Evolutionary conservation across 92 coral and sea anemone genomes (phyloP).

Genomic region (Porites cylindrica): DNA sequence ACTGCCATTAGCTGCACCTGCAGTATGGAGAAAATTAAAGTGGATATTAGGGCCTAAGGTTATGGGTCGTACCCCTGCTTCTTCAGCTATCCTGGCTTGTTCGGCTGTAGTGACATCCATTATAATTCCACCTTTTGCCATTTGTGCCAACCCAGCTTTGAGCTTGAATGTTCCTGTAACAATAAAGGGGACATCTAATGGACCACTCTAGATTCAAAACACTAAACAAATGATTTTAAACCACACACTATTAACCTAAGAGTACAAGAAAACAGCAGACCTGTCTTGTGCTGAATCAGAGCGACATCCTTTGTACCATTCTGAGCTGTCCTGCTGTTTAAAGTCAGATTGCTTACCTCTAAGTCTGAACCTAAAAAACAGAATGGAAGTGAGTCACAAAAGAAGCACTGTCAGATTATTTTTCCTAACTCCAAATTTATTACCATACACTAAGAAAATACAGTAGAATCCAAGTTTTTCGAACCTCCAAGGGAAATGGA

Average conservation of each 20-base stretch:
- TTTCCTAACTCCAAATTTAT: too few relatives aligned
- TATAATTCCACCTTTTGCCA: constrained; percentile 98
- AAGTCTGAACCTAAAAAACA: constrained; percentile 15
- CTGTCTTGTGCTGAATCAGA: constrained; percentile 71
- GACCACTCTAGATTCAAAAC: background rate
- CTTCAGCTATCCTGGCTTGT: constrained; percentile 92
- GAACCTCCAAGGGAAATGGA: too few relatives aligned
- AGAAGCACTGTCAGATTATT: background rate
- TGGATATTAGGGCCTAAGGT: background rate
- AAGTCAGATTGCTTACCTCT: constrained; percentile 85
- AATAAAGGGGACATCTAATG: background rate
- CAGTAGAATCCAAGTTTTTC: too few relatives aligned
- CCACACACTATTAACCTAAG: too few relatives aligned
- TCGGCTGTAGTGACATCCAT: constrained; percentile 98
- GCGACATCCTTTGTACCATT: constrained; percentile 45
- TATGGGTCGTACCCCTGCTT: constrained; percentile 86
- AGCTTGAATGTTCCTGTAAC: constrained; percentile 94
- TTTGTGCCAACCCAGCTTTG: constrained; percentile 96
- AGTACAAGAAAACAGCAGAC: constrained; percentile 18
- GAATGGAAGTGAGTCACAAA: background rate
- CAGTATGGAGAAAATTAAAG: background rate
- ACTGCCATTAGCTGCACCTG: too few relatives aligned
- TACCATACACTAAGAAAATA: too few relatives aligned
- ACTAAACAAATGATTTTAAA: too few relatives aligned
- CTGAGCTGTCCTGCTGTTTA: constrained; percentile 48